Evolutionary conservation across 2,113 vertebrate species (phyloP).

Genomic region (Osmerus eperlanus): DNA sequence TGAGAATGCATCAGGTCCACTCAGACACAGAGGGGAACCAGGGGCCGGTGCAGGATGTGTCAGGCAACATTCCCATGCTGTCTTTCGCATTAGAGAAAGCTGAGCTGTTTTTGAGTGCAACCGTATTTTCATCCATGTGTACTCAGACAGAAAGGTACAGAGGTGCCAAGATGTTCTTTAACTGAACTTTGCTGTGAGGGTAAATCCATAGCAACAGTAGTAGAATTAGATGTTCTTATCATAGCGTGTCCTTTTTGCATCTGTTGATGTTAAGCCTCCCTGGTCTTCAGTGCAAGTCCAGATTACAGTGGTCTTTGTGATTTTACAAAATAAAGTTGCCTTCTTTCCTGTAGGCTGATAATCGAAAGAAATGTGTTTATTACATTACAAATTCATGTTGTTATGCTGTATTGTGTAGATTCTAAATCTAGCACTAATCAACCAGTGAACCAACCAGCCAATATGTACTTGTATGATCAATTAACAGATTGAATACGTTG

Average conservation of each 20-base stretch:
- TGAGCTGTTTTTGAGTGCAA: neutral
- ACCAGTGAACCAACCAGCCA: too few species aligned
- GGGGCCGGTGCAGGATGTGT: neutral
- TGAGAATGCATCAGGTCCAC: neutral
- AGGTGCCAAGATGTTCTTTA: neutral
- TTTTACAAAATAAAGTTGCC: too few species aligned
- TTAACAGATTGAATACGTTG: too few species aligned
- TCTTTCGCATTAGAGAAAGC: neutral
- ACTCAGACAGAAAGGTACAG: neutral
- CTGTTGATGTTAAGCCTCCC: neutral
- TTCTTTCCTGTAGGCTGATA: too few species aligned
- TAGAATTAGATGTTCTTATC: neutral
- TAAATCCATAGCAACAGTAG: neutral
- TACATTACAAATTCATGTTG: too few species aligned
- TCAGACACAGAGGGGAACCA: neutral
- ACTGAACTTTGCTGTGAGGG: neutral
- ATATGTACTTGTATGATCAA: too few species aligned
- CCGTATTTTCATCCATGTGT: neutral
- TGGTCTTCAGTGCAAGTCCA: neutral
- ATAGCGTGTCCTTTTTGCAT: neutral
- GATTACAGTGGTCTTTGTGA: too few species aligned
- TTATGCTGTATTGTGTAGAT: too few species aligned
- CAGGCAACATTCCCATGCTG: neutral
- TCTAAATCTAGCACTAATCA: too few species aligned
- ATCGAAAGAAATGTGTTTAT: too few species aligned